phyloP scores from a whole-genome alignment of 1,140 invertebrate species.

The Neodiprion pinetum region DNA sequence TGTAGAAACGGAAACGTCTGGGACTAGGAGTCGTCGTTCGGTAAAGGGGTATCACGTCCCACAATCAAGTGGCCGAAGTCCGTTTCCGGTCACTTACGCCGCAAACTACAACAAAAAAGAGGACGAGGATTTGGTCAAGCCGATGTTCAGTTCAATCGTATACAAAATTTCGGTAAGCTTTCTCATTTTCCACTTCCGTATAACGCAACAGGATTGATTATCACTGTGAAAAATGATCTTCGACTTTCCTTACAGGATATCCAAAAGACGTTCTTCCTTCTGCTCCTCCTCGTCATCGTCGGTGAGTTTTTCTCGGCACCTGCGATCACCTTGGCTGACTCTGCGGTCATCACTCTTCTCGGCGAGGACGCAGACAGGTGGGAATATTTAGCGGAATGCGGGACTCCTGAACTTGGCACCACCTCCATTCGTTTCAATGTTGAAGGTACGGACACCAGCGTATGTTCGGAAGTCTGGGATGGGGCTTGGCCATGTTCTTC shows the following conservation, averaged over 20 bases:
- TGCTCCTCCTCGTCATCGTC: conserved; percentile 90
- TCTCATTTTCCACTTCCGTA: neutral
- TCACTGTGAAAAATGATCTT: neutral
- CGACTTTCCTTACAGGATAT: conserved; percentile 75
- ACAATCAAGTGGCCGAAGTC: conserved; percentile 71
- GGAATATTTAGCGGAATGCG: conserved; percentile 7
- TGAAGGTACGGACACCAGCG: conserved; percentile 90
- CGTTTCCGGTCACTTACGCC: conserved; percentile 79
- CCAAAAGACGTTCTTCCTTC: conserved; percentile 94
- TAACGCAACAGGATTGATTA: neutral
- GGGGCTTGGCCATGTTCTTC: conserved; percentile 98
- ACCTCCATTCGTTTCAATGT: neutral
- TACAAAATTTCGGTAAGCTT: conserved; percentile 71
- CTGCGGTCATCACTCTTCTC: conserved; percentile 88
- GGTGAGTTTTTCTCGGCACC: conserved; percentile 98
- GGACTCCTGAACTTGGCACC: neutral
- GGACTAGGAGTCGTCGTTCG: conserved; percentile 30
- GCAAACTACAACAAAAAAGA: conserved; percentile 81
- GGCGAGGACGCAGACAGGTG: conserved; percentile 89
- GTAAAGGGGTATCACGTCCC: conserved; percentile 19
- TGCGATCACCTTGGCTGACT: conserved; percentile 96
- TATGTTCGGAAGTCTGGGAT: conserved; percentile 98
- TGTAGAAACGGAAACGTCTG: neutral
- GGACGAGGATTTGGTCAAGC: conserved; percentile 84
- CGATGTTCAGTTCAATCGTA: conserved; percentile 92